Evolutionary conservation across 1,140 invertebrate species (phyloP).

Genomic region (Hestina assimilis): DNA sequence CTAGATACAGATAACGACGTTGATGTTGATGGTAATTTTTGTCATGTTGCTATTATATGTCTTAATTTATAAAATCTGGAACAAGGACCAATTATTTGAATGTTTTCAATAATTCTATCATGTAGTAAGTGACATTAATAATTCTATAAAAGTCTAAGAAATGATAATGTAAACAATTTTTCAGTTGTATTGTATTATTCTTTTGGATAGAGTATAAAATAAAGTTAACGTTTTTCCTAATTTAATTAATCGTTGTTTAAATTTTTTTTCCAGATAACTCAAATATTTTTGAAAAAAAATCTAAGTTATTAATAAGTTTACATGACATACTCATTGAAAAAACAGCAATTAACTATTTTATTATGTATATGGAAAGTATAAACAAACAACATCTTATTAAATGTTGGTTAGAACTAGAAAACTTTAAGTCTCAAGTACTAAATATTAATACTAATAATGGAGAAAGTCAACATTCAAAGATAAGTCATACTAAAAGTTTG

Average conservation of each 20-base stretch:
- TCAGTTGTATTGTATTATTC: no score
- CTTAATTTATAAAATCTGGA: no score
- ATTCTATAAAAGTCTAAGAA: no score
- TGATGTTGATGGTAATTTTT: slow-evolving; percentile 49
- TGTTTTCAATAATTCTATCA: no score
- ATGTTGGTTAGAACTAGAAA: slow-evolving; percentile 72
- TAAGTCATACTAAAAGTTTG: slow-evolving; percentile 59
- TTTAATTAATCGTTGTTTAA: no score
- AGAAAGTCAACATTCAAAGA: slow-evolving; percentile 41
- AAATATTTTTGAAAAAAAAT: slow-evolving; percentile 63
- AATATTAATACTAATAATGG: slow-evolving; percentile 32
- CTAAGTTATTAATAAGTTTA: slow-evolving; percentile 66
- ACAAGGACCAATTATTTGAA: no score
- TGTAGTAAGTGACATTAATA: no score
- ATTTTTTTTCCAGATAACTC: slow-evolving; percentile 28
- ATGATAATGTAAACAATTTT: no score
- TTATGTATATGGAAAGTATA: slow-evolving; percentile 69
- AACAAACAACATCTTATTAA: slow-evolving; percentile 60
- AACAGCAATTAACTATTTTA: slow-evolving; percentile 66
- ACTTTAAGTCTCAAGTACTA: slow-evolving; percentile 50
- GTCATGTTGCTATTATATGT: no score
- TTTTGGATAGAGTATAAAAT: no score
- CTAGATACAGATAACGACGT: slow-evolving; percentile 44
- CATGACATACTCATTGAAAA: slow-evolving; percentile 63
- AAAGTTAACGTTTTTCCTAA: no score